A percentile compares a stretch with the other conserved stretches of the same genome.
Conservation (phyloP, 1,140 invertebrate species). For the Megalopta genalis region DNA sequence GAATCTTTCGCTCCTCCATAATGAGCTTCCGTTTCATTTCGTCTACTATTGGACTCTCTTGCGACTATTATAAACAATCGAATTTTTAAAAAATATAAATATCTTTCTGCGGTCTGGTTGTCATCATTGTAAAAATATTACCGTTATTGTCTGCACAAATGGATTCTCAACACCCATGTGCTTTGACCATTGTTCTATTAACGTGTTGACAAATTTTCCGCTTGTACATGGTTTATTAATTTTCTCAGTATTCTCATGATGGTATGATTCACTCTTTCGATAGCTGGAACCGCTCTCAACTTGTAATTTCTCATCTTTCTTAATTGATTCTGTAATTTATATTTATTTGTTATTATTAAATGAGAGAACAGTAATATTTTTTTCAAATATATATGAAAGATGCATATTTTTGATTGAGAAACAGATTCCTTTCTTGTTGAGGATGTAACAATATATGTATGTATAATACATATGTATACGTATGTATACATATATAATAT, state of each 20-base stretch:
- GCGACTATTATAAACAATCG: background rate
- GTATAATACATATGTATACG: no score
- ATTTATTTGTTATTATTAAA: no score
- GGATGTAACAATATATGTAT: no score
- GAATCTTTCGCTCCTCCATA: constrained; percentile 20
- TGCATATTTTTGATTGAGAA: no score
- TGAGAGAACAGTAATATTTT: no score
- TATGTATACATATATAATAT: no score
- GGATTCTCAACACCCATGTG: constrained; percentile 21
- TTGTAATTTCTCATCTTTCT: background rate
- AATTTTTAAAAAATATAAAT: background rate
- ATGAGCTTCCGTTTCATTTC: background rate
- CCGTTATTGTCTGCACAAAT: constrained; percentile 12
- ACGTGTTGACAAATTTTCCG: constrained; percentile 34
- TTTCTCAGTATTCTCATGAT: background rate
- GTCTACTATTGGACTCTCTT: constrained; percentile 7
- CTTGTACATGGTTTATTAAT: constrained; percentile 4
- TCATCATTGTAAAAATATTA: background rate
- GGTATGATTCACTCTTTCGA: background rate
- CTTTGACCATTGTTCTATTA: constrained; percentile 50
- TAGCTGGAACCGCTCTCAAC: background rate
- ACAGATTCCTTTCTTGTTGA: no score
- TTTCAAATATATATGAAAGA: no score
- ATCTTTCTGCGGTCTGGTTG: background rate
- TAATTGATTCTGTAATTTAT: background rate